phyloP scores from a whole-genome alignment of 2,888 invertebrate species.

The Nezara viridula region DNA sequence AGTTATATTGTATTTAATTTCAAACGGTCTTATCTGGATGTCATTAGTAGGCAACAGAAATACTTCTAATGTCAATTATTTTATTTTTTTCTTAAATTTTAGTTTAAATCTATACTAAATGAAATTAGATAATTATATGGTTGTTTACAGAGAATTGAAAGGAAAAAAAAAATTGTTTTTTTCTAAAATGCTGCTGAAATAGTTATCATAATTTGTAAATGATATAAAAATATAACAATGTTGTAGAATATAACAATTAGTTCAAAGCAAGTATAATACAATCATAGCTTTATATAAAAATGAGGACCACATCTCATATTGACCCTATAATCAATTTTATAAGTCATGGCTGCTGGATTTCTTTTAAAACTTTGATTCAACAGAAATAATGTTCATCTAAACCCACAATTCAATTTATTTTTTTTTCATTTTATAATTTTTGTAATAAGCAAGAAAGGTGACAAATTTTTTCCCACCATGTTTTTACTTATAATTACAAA shows the following conservation, averaged over 20 bases:
- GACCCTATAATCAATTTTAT: not conserved
- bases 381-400: not conserved
- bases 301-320: conserved; percentile 19
- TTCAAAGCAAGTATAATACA: conserved; percentile 8
- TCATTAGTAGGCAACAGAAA: not conserved
- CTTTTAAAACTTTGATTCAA: not conserved
- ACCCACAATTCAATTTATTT: not conserved
- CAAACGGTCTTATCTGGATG: not conserved
- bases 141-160: not conserved
- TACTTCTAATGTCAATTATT: conserved; percentile 19
- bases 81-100: not conserved
- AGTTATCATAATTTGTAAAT: not conserved
- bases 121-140: not conserved
- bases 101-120: not conserved
- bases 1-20: not conserved
- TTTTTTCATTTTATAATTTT: not conserved
- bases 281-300: conserved; percentile 36
- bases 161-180: not conserved
- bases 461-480: not conserved
- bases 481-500: not conserved
- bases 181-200: not conserved
- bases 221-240: conserved; percentile 3
- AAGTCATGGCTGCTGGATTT: not conserved
- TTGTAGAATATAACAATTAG: conserved; percentile 2
- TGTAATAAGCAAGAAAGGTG: not conserved